Percentiles rank a stretch among this genome's conserved stretches.
These are phyloP conservation scores for Ceratosolen solmsi DNA, from an alignment of 1,140 invertebrate species.

Conservation along the genomic window DNA sequence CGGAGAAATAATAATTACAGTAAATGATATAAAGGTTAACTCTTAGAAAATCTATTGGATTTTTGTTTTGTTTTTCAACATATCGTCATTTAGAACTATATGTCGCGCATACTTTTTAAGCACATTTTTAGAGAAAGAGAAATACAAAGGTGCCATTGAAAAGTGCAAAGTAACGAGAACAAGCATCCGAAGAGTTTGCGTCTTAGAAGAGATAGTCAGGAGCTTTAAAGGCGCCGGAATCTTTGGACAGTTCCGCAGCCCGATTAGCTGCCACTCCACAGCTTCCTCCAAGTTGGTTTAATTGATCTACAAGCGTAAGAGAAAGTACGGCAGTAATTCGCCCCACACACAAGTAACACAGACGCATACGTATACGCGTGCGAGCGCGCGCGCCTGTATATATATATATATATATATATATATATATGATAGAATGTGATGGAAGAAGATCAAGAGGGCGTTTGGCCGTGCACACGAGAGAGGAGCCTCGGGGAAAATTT, in stretches of 20 bases:
- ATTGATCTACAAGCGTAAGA: slow-evolving; percentile 25
- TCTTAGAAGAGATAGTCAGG: not conserved
- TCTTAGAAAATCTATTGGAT: too few relatives aligned
- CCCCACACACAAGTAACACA: not conserved
- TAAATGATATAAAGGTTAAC: too few relatives aligned
- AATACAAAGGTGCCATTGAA: not conserved
- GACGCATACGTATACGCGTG: not conserved
- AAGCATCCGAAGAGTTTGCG: not conserved
- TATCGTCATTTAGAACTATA: too few relatives aligned
- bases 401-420: not conserved
- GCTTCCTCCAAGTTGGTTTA: slow-evolving; percentile 16
- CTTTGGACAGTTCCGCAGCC: not conserved
- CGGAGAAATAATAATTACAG: too few relatives aligned
- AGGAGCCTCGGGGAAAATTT: not conserved
- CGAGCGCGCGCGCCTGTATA: not conserved
- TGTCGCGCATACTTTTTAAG: too few relatives aligned
- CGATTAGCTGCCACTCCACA: not conserved
- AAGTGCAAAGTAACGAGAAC: not conserved
- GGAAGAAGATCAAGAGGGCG: not conserved
- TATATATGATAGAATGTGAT: not conserved
- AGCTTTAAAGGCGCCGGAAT: not conserved
- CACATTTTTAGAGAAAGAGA: too few relatives aligned
- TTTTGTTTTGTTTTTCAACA: too few relatives aligned
- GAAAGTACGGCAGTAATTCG: too few relatives aligned
- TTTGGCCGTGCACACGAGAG: not conserved